These are phyloP conservation scores for Protaetia brevitarsis DNA, from an alignment of 1,140 invertebrate species.

Conservation along the genomic window DNA sequence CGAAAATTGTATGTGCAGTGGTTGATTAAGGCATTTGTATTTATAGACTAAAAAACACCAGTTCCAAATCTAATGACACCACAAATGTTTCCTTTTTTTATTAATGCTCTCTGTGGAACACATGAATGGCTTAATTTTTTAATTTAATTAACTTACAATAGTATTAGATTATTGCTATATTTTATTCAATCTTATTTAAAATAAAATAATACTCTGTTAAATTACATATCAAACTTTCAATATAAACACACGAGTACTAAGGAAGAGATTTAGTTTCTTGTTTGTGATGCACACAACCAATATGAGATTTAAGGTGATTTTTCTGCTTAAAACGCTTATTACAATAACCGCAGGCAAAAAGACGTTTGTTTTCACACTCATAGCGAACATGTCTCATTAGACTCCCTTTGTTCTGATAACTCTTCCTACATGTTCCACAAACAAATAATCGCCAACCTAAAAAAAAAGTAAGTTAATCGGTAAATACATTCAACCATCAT, in stretches of 20 bases:
- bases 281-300: neutral
- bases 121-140: no score
- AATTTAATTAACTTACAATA: no score
- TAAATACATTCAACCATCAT: no score
- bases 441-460: neutral
- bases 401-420: conserved; percentile 52
- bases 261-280: neutral
- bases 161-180: no score
- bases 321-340: conserved; percentile 24
- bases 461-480: neutral
- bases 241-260: neutral
- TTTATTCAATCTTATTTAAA: no score
- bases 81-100: no score
- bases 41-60: no score
- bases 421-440: conserved; percentile 51
- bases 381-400: conserved; percentile 54
- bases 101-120: no score
- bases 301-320: conserved; percentile 19
- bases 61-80: no score
- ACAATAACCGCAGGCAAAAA: conserved; percentile 5
- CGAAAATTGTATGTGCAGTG: no score
- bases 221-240: neutral
- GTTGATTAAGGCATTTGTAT: no score
- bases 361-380: conserved; percentile 45
- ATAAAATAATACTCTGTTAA: no score